Evolutionary conservation across 2,113 vertebrate genomes (phyloP), one percentile per base, ranked within the genome.

Genomic region (Pipra filicauda): DNA sequence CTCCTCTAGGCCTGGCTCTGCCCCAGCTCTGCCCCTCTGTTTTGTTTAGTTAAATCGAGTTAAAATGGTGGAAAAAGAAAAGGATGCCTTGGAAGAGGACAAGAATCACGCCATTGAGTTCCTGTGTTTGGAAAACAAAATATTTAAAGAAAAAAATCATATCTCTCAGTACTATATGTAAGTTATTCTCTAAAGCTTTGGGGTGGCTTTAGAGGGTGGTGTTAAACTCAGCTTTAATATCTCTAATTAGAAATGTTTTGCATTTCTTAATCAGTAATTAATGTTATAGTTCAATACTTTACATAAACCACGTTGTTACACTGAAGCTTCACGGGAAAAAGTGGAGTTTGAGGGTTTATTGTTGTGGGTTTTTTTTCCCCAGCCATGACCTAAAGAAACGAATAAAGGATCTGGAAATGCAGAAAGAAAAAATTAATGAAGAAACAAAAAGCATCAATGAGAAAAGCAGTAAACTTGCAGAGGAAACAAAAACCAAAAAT

Each of bases 1-100:
- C 15, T 54, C 39, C 37, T 61, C 6, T 28, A 8, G 30, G 52
- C 5, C 44, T 41, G 44, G 69, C 11, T 43, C 31, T 39, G 76
- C 72, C 30, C 83, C 83, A 87, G 58, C 85, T 70, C 74, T 89
- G 57, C 64, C 64, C 57, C 44, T 91, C 10, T 92, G 24, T 83
- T 73, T 80, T 88, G 79, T 97, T 31, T 94, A 99, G 99, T 98
- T 99, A 91, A 99, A 99, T 94, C 98, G 99, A 96, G 99, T 99
- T 76, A 99, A 99, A 95, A 96, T 99, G 48, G 99, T 99, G 65
- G 99, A 99, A 97, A 99, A 99, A 95, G 99, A 99, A 97, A 99
- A 99, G 89, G 98, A 99, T 91, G 98, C 99, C 71, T 97, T 99
- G 97, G 99, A 99, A 96, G 99, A 96, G 37, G 99, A 99, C 90